Conservation (phyloP, 2,797 vertebrate genomes). For the Xenops minutus region DNA sequence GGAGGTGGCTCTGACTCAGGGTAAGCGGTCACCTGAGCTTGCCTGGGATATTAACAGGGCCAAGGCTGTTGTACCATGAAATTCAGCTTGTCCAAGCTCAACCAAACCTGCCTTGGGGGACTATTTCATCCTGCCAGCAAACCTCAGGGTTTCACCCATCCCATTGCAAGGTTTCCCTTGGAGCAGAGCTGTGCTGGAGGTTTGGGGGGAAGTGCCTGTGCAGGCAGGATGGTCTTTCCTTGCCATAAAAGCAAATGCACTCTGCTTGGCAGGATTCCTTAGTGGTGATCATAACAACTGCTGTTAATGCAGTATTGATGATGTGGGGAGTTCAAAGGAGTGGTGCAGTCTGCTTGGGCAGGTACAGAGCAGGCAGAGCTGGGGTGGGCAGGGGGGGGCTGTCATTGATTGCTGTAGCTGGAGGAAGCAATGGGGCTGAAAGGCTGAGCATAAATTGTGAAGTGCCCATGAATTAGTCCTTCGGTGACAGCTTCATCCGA, state of each 20-base stretch:
- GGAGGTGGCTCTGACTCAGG: not conserved
- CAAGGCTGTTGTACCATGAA: accelerated
- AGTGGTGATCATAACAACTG: not conserved
- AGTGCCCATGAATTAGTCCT: not conserved
- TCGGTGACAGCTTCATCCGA: accelerated
- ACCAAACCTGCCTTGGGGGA: not conserved
- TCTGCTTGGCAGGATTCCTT: not conserved
- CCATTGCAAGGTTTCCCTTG: not conserved
- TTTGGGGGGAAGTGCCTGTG: no score
- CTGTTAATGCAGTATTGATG: not conserved
- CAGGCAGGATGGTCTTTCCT: not conserved
- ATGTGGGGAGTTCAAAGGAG: not conserved
- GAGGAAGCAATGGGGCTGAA: not conserved
- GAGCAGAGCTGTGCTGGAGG: not conserved
- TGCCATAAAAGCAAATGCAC: not conserved
- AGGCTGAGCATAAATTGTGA: not conserved
- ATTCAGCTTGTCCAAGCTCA: not conserved
- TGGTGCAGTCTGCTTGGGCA: not conserved
- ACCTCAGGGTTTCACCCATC: not conserved
- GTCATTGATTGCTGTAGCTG: not conserved
- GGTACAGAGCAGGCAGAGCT: not conserved
- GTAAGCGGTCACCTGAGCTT: not conserved
- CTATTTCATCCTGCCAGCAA: not conserved
- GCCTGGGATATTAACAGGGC: not conserved
- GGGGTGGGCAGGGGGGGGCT: not conserved